Percentiles rank a stretch among this genome's conserved stretches.
These are phyloP conservation scores for Sesia bembeciformis DNA, from an alignment of 2,888 invertebrate genomes.

Conservation along the genomic window DNA sequence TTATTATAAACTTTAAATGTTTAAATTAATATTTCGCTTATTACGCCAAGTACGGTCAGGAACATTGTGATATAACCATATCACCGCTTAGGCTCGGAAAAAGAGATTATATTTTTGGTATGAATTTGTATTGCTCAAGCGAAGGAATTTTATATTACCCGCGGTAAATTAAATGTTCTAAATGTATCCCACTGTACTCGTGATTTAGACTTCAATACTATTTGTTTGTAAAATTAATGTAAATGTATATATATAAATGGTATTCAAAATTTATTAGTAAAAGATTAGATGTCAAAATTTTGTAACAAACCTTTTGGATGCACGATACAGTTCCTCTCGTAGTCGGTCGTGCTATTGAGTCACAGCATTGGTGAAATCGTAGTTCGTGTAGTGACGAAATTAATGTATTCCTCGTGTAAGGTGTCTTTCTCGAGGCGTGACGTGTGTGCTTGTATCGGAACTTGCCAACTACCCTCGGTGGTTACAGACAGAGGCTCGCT, in stretches of 20 bases:
- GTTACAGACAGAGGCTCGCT: slow-evolving; percentile 37
- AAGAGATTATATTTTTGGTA: slow-evolving; percentile 64
- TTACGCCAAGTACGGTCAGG: no score
- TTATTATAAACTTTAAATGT: not conserved
- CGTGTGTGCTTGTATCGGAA: slow-evolving; percentile 17
- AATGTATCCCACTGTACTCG: slow-evolving; percentile 23
- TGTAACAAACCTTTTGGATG: slow-evolving; percentile 58
- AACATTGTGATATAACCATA: slow-evolving; percentile 61
- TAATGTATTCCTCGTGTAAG: slow-evolving; percentile 11
- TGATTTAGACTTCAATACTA: slow-evolving; percentile 16
- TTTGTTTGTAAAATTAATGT: slow-evolving; percentile 29
- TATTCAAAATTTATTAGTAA: slow-evolving; percentile 29
- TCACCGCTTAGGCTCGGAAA: slow-evolving; percentile 53
- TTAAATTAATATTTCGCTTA: no score
- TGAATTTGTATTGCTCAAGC: slow-evolving; percentile 64
- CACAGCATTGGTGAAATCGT: slow-evolving; percentile 43
- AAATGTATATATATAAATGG: slow-evolving; percentile 26
- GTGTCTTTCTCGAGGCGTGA: slow-evolving; percentile 48
- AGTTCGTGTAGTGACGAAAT: slow-evolving; percentile 22
- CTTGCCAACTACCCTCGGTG: slow-evolving; percentile 47
- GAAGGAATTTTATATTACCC: slow-evolving; percentile 35
- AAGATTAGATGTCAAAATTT: slow-evolving; percentile 50
- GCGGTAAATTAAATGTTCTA: slow-evolving; percentile 32
- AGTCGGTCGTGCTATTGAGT: slow-evolving; percentile 64
- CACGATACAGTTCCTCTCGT: slow-evolving; percentile 73